These are phyloP conservation scores for Polypterus senegalus DNA, from an alignment of 2,113 vertebrate genomes.

Conservation along the genomic window DNA sequence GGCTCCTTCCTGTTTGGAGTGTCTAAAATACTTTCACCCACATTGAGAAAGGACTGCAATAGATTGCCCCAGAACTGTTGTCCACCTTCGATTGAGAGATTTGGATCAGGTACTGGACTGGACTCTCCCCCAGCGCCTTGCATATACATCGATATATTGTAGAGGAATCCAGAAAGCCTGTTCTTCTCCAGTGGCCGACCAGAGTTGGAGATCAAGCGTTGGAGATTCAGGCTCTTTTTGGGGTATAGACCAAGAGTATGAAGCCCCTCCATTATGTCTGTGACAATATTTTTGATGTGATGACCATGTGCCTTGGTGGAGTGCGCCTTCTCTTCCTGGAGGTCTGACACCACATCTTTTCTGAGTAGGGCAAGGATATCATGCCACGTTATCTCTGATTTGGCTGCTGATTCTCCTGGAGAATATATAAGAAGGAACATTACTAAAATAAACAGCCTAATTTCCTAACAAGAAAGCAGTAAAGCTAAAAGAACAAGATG, in stretches of 20 bases:
- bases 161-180: conserved; percentile 61
- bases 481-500: conserved; percentile 5
- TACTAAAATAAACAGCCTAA: no score
- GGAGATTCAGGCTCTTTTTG: conserved; percentile 28
- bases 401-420: conserved; percentile 28
- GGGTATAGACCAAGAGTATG: conserved; percentile 44
- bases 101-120: conserved; percentile 25
- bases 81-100: conserved; percentile 23
- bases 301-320: conserved; percentile 25
- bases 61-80: conserved; percentile 54
- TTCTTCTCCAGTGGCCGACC: conserved; percentile 43
- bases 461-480: no score
- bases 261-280: conserved; percentile 44
- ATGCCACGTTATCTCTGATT: conserved; percentile 34
- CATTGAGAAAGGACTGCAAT: conserved; percentile 49
- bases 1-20: conserved; percentile 44
- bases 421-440: neutral
- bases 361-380: conserved; percentile 47
- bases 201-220: conserved; percentile 18
- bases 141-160: conserved; percentile 70
- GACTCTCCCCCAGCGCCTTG: conserved; percentile 59
- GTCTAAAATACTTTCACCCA: conserved; percentile 31
- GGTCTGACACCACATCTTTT: conserved; percentile 26
- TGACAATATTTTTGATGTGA: conserved; percentile 36
- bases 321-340: conserved; percentile 17